phyloP scores from a whole-genome alignment of 2,888 invertebrate genomes.

The Scelioninae gen. 2 region DNA sequence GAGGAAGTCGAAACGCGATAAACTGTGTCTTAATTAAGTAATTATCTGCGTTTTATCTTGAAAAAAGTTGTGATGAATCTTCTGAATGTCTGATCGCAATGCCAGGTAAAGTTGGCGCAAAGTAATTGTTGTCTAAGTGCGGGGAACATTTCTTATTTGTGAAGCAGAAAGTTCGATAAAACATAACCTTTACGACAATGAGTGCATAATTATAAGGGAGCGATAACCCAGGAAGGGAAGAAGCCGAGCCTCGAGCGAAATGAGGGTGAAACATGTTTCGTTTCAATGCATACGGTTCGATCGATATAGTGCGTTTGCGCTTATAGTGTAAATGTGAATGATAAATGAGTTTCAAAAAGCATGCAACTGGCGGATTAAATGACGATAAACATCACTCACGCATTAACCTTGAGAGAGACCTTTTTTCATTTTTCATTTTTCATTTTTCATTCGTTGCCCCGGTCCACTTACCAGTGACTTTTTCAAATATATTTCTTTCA shows the following conservation, averaged over 20 bases:
- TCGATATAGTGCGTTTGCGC: constrained; percentile 53
- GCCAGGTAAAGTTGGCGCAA: constrained; percentile 11
- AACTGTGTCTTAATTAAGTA: too few relatives aligned
- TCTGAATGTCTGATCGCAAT: too few relatives aligned
- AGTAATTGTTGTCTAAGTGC: constrained; percentile 26
- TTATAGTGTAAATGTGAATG: constrained; percentile 45
- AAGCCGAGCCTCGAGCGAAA: constrained; percentile 46
- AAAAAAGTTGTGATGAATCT: too few relatives aligned
- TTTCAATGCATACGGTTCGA: constrained; percentile 51
- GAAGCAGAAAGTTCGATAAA: constrained; percentile 42
- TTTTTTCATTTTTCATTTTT: too few relatives aligned
- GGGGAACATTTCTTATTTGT: constrained; percentile 37
- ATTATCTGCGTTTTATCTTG: too few relatives aligned
- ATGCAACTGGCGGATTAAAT: constrained; percentile 27
- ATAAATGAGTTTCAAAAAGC: constrained; percentile 36
- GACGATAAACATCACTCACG: constrained; percentile 32
- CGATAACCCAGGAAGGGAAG: constrained; percentile 52
- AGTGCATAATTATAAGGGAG: constrained; percentile 50
- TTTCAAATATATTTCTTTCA: too few relatives aligned
- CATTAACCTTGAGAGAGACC: constrained; percentile 14
- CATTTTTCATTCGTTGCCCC: too few relatives aligned
- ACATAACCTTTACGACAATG: constrained; percentile 54
- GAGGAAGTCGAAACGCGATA: too few relatives aligned
- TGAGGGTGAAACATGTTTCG: constrained; percentile 53
- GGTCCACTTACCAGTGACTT: too few relatives aligned